Evolutionary conservation across 2,888 invertebrate species (phyloP).

Genomic region (Drosophila nr. perissopoda): DNA sequence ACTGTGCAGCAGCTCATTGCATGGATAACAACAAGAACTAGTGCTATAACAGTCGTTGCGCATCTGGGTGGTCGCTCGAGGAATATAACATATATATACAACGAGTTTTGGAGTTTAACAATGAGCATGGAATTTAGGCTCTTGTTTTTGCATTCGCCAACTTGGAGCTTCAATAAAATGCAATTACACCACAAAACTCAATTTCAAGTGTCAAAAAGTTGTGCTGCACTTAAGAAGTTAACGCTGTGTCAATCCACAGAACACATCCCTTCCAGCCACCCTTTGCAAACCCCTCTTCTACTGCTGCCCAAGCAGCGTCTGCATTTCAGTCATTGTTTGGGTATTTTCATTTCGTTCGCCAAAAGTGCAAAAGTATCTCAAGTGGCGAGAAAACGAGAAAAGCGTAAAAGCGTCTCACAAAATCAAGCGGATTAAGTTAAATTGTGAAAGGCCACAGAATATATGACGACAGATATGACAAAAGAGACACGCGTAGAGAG

Average conservation of each 20-base stretch:
- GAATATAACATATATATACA: background rate
- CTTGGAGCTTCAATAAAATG: conserved; percentile 74
- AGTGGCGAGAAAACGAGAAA: conserved; percentile 37
- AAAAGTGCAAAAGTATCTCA: conserved; percentile 43
- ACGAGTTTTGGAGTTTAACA: conserved; percentile 8
- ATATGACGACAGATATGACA: conserved; percentile 49
- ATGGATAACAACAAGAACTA: background rate
- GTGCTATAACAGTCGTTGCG: background rate
- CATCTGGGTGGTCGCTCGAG: conserved; percentile 2
- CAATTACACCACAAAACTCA: conserved; percentile 81
- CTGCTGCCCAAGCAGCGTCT: background rate
- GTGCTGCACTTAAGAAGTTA: conserved; percentile 80
- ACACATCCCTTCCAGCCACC: background rate
- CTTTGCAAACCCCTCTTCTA: background rate
- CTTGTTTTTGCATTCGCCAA: conserved; percentile 54
- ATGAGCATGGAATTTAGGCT: conserved; percentile 29
- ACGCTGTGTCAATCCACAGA: conserved; percentile 18
- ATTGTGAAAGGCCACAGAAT: conserved; percentile 35
- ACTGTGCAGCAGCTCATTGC: conserved; percentile 1
- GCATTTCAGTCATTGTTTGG: conserved; percentile 32
- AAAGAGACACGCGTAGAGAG: background rate
- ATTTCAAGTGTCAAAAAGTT: conserved; percentile 81
- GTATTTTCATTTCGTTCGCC: conserved; percentile 46
- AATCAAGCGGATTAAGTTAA: conserved; percentile 70
- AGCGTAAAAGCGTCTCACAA: conserved; percentile 41